Evolutionary conservation across 2,888 invertebrate genomes (phyloP).

Genomic region (Acleris literana): DNA sequence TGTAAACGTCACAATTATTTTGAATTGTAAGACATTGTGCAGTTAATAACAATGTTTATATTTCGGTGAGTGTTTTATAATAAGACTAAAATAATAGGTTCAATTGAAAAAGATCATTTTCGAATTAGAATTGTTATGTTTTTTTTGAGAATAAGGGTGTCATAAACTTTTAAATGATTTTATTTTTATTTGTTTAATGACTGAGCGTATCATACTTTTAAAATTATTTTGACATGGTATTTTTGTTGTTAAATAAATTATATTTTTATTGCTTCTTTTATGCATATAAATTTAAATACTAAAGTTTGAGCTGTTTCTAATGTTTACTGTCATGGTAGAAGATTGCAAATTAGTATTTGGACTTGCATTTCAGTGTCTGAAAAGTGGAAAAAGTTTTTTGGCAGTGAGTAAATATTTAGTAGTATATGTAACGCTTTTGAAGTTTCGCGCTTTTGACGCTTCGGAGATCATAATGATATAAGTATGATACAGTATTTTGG

Average conservation of each 20-base stretch:
- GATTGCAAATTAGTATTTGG: slow-evolving; percentile 75
- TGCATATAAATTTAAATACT: slow-evolving; percentile 20
- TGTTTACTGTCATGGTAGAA: slow-evolving; percentile 49
- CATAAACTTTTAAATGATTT: not conserved
- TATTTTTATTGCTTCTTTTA: slow-evolving; percentile 30
- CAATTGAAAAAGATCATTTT: not conserved
- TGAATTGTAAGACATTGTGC: not conserved
- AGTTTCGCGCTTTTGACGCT: slow-evolving; percentile 39
- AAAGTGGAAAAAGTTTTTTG: slow-evolving; percentile 81
- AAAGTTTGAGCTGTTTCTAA: slow-evolving; percentile 13
- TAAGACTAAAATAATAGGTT: not conserved
- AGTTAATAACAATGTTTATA: slow-evolving; percentile 18
- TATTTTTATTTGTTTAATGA: not conserved
- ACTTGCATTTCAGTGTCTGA: slow-evolving; percentile 82
- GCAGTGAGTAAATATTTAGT: slow-evolving; percentile 78
- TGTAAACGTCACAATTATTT: not conserved
- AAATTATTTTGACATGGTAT: not conserved
- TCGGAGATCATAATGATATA: slow-evolving; percentile 35
- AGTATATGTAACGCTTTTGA: slow-evolving; percentile 64
- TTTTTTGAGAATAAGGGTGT: not conserved
- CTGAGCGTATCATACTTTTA: not conserved
- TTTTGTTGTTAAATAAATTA: not conserved
- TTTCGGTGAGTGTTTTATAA: slow-evolving; percentile 27
- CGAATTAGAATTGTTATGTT: not conserved
- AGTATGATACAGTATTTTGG: slow-evolving; percentile 41